These are phyloP conservation scores for Ictalurus punctatus DNA, from an alignment of 2,113 vertebrate species.

Conservation along the genomic window DNA sequence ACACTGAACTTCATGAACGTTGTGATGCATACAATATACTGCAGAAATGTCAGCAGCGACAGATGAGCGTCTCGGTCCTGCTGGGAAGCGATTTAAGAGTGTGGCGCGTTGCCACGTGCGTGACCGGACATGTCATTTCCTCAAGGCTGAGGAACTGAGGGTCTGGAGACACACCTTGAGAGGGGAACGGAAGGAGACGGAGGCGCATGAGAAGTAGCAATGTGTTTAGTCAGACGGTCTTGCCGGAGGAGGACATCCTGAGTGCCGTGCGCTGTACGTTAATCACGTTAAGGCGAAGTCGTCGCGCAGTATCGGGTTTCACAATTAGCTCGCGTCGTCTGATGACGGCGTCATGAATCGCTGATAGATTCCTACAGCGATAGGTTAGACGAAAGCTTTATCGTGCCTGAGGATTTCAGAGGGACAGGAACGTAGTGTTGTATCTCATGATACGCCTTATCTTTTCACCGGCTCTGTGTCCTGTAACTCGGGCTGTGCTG, in stretches of 20 bases:
- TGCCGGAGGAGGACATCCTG: constrained; percentile 47
- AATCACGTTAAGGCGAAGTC: constrained; percentile 39
- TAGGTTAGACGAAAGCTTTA: neutral
- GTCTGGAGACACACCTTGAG: constrained; percentile 21
- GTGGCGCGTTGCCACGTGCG: constrained; percentile 22
- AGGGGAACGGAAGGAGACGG: neutral
- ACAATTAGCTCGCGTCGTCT: neutral
- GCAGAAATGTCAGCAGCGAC: neutral
- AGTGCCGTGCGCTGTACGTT: constrained; percentile 4
- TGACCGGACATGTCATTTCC: constrained; percentile 62
- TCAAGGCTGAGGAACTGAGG: constrained; percentile 25
- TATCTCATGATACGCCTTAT: too few relatives aligned
- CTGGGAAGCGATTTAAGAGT: constrained; percentile 25
- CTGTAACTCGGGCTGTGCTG: too few relatives aligned
- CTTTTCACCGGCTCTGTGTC: too few relatives aligned
- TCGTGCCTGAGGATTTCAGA: neutral
- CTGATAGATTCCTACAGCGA: neutral
- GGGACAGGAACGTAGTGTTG: neutral
- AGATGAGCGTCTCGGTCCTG: constrained; percentile 17
- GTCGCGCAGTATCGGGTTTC: constrained; percentile 2
- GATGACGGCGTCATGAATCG: neutral
- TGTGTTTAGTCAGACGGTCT: constrained; percentile 45
- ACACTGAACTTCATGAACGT: too few relatives aligned
- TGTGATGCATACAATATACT: too few relatives aligned
- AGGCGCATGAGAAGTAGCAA: constrained; percentile 24